A percentile compares a stretch with the other conserved stretches of the same genome.
Evolutionary conservation across 2,797 vertebrate species (phyloP).

Genomic region (Cyclura pinguis): DNA sequence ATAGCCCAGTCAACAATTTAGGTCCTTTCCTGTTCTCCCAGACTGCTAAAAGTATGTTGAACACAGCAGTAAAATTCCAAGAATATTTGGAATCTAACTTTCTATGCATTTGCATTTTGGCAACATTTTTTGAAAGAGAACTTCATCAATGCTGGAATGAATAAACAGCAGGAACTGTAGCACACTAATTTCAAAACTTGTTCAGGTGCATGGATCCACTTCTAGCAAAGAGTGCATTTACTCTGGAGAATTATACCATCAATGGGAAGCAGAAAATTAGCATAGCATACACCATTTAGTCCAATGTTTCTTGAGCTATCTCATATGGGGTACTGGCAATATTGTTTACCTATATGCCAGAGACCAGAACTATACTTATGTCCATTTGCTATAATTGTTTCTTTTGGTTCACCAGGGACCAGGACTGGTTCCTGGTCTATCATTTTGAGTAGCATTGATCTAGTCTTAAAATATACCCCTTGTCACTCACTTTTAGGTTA

Average conservation of each 20-base stretch:
- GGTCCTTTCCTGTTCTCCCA: neutral
- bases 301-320: too few species aligned
- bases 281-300: too few species aligned
- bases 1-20: neutral
- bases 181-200: neutral
- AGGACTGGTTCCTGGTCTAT: too few species aligned
- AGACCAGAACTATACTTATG: too few species aligned
- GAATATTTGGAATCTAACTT: neutral
- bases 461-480: too few species aligned
- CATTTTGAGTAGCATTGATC: too few species aligned
- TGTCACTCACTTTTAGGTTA: too few species aligned
- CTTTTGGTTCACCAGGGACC: too few species aligned
- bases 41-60: neutral
- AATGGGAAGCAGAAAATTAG: too few species aligned
- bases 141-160: neutral
- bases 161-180: neutral
- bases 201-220: neutral
- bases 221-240: neutral
- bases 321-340: too few species aligned
- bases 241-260: neutral
- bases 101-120: neutral
- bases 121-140: neutral
- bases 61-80: neutral
- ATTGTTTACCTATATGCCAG: too few species aligned
- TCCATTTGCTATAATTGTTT: too few species aligned